Percentiles rank a stretch among this genome's conserved stretches.
Evolutionary conservation across 2,113 vertebrate genomes (phyloP).

Genomic region (Corapipo altera): DNA sequence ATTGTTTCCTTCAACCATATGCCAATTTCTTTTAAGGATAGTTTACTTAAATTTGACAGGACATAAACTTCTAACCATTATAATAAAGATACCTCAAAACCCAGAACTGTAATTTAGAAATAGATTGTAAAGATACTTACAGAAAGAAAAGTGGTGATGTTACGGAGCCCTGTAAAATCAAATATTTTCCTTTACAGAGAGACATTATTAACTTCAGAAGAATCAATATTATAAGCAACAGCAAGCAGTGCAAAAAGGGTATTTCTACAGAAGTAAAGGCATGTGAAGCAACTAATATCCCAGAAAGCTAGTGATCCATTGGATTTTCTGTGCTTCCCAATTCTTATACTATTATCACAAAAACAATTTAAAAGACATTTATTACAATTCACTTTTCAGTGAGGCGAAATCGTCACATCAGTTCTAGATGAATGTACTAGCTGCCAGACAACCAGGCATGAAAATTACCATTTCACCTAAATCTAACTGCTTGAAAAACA

Average conservation of each 20-base stretch:
- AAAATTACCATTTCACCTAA: not conserved
- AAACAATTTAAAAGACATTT: not conserved
- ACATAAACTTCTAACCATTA: not conserved
- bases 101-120: not conserved
- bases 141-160: conserved; percentile 24
- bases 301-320: not conserved
- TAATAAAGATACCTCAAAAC: not conserved
- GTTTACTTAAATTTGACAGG: not conserved
- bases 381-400: not conserved
- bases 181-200: conserved; percentile 6
- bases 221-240: not conserved
- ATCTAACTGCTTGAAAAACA: not conserved
- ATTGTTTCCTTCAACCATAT: not conserved
- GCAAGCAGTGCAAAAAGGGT: not conserved
- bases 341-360: not conserved
- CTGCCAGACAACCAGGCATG: not conserved
- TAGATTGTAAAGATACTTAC: conserved; percentile 58
- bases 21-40: not conserved
- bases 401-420: not conserved
- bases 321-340: not conserved
- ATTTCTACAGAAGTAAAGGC: not conserved
- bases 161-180: conserved; percentile 55
- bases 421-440: not conserved
- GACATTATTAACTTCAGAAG: not conserved
- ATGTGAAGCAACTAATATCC: not conserved